phyloP scores from a whole-genome alignment of 2,113 vertebrate species.

The Butastur rufipennis region DNA sequence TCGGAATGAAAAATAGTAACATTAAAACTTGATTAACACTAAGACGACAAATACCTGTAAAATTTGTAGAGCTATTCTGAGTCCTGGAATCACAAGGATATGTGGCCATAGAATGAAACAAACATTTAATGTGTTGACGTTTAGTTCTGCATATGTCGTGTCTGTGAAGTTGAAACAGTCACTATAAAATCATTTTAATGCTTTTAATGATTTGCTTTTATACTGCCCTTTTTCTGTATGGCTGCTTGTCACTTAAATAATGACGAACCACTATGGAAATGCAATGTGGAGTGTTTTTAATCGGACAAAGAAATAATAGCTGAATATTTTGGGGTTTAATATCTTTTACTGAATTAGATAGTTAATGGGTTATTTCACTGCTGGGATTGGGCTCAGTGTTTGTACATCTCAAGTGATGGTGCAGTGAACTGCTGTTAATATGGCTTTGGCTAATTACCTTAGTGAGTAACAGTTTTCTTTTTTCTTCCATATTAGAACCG shows the following conservation, averaged over 20 bases:
- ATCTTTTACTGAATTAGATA: background rate
- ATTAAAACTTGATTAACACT: background rate
- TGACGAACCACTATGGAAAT: background rate
- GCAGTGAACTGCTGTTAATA: background rate
- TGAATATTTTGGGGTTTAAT: background rate
- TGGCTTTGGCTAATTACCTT: background rate
- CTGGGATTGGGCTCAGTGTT: background rate
- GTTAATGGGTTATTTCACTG: background rate
- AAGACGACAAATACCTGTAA: background rate
- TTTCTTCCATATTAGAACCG: conserved; percentile 81
- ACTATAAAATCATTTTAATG: background rate
- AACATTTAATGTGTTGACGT: background rate
- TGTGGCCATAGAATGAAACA: background rate
- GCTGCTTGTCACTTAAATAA: background rate
- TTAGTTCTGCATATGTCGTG: background rate
- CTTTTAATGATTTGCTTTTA: background rate
- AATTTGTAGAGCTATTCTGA: background rate
- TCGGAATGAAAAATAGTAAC: background rate
- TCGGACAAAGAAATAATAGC: background rate
- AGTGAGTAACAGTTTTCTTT: background rate
- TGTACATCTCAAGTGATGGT: background rate
- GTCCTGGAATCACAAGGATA: background rate
- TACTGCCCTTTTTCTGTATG: background rate
- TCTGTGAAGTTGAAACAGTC: background rate
- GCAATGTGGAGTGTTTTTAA: background rate